Conservation (phyloP, 2,888 invertebrate genomes). For the Coecobrya sp. region DNA sequence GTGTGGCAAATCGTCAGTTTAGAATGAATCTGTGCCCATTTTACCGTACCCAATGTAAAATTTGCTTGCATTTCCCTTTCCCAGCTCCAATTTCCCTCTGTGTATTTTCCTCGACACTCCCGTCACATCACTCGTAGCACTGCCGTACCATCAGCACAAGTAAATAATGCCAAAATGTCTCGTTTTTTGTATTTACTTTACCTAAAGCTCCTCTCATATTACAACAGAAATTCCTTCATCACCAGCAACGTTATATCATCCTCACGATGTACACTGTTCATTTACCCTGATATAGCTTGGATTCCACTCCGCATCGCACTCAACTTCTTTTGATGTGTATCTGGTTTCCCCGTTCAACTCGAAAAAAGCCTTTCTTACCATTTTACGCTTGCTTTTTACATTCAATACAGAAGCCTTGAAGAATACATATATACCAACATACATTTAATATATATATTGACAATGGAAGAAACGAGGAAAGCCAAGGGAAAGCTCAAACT, state of each 20-base stretch:
- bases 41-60: neutral
- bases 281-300: neutral
- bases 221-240: constrained; percentile 41
- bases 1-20: neutral
- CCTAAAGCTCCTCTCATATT: constrained; percentile 47
- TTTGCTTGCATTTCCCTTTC: constrained; percentile 5
- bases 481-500: too few relatives aligned
- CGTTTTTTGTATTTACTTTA: constrained; percentile 50
- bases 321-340: neutral
- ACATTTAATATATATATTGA: too few relatives aligned
- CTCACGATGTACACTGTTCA: constrained; percentile 15
- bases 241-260: neutral
- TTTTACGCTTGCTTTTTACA: neutral
- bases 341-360: constrained; percentile 22
- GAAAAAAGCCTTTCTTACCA: neutral
- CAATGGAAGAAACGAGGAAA: too few relatives aligned
- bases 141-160: neutral
- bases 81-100: constrained; percentile 40
- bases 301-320: neutral
- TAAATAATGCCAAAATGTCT: neutral
- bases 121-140: neutral
- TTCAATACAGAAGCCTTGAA: too few relatives aligned
- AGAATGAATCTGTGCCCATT: neutral
- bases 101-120: neutral
- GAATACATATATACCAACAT: too few relatives aligned